These are phyloP conservation scores for Anisognathus igniventris DNA, from an alignment of 2,797 vertebrate genomes.

Conservation along the genomic window DNA sequence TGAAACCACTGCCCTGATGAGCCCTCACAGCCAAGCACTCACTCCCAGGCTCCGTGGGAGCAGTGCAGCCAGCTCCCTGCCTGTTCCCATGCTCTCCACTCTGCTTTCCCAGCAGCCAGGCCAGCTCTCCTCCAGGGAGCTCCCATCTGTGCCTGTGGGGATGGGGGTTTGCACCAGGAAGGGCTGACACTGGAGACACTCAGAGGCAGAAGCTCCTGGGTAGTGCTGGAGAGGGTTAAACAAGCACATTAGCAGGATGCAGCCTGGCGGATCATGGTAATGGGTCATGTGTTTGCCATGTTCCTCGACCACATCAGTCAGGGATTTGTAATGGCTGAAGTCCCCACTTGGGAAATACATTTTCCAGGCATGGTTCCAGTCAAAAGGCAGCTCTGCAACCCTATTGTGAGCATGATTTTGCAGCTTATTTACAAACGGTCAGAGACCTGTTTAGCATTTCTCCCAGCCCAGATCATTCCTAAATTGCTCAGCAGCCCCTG, in stretches of 20 bases:
- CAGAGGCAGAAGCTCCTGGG: neutral
- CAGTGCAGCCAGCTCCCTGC: neutral
- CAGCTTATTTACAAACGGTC: constrained; percentile 59
- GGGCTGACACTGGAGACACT: neutral
- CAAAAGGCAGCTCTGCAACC: constrained; percentile 34
- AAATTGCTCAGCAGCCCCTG: neutral
- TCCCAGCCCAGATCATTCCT: neutral
- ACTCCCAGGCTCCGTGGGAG: neutral
- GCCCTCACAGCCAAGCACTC: neutral
- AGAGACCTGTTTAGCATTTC: constrained; percentile 20
- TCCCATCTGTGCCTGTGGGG: neutral
- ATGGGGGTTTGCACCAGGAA: neutral
- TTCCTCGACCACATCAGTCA: constrained; percentile 5
- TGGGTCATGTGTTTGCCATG: neutral
- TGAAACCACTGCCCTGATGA: neutral
- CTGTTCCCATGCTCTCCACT: constrained; percentile 18
- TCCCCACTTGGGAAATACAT: constrained; percentile 52
- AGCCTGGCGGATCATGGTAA: neutral
- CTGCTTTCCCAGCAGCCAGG: constrained; percentile 40
- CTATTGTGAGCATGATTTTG: constrained; percentile 61
- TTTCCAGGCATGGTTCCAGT: constrained; percentile 55
- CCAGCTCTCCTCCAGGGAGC: neutral
- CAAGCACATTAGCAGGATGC: neutral
- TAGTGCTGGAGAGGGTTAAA: constrained; percentile 3
- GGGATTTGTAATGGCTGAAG: constrained; percentile 40